These are phyloP conservation scores for Polylopha cassiicola DNA, from an alignment of 2,888 invertebrate species.

Conservation along the genomic window DNA sequence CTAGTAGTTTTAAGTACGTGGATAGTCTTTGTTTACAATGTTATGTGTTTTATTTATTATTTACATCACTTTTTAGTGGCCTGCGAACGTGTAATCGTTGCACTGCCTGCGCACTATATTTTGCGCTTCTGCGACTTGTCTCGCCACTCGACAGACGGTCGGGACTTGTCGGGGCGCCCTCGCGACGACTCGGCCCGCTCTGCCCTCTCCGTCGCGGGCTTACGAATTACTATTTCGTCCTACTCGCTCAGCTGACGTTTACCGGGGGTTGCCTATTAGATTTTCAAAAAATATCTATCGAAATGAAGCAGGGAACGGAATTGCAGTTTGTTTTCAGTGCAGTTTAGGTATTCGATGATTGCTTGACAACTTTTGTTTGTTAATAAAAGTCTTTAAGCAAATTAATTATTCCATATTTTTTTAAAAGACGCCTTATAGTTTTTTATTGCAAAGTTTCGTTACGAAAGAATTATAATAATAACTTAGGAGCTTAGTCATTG, in stretches of 20 bases:
- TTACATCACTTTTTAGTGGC: slow-evolving; percentile 68
- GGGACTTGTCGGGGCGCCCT: slow-evolving; percentile 12
- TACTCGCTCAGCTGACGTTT: slow-evolving; percentile 50
- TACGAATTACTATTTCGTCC: slow-evolving; percentile 35
- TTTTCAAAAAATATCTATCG: slow-evolving; percentile 12
- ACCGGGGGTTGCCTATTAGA: slow-evolving; percentile 43
- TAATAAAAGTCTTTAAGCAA: too few species aligned
- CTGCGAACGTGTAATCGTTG: slow-evolving; percentile 71
- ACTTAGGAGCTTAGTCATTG: too few species aligned
- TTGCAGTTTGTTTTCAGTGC: too few species aligned
- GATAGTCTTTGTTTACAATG: slow-evolving; percentile 56
- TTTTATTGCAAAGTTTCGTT: too few species aligned
- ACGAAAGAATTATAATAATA: too few species aligned
- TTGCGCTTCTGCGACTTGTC: slow-evolving; percentile 73
- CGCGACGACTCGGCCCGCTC: slow-evolving; percentile 30
- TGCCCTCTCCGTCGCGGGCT: slow-evolving; percentile 54
- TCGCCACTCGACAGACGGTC: slow-evolving; percentile 12
- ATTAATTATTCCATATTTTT: too few species aligned
- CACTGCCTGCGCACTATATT: slow-evolving; percentile 73
- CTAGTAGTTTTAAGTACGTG: slow-evolving; percentile 37
- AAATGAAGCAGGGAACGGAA: too few species aligned
- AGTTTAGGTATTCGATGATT: too few species aligned
- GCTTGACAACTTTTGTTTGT: too few species aligned
- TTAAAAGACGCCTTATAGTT: too few species aligned
- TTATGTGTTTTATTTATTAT: slow-evolving; percentile 56